phyloP scores from a whole-genome alignment of 2,797 vertebrate species.

The Ibycter americanus region DNA sequence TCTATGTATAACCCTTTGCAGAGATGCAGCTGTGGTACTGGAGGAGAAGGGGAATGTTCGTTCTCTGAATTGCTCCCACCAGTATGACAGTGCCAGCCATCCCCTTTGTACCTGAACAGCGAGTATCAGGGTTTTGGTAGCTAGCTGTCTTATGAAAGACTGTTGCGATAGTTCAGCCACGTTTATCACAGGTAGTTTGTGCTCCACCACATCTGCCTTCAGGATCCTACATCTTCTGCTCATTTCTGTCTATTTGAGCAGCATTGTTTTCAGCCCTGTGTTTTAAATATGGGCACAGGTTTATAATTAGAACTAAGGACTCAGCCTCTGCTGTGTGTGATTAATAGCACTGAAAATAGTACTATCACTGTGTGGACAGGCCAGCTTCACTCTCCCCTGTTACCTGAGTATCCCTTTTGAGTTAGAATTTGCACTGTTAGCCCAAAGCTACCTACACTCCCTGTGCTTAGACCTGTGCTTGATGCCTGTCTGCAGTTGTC shows the following conservation, averaged over 20 bases:
- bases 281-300: neutral
- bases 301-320: neutral
- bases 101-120: neutral
- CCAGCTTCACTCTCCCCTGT: neutral
- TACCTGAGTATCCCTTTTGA: neutral
- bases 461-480: neutral
- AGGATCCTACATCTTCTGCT: neutral
- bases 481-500: neutral
- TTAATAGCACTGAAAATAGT: neutral
- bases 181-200: neutral
- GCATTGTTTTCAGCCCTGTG: neutral
- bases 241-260: neutral
- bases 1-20: neutral
- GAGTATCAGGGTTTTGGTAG: neutral
- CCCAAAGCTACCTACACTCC: neutral
- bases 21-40: neutral
- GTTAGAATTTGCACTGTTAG: neutral
- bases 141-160: neutral
- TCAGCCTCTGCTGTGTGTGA: neutral
- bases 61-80: neutral
- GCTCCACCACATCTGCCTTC: neutral
- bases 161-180: neutral
- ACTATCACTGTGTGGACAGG: neutral
- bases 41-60: rapidly evolving
- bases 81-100: neutral